Percentiles rank a stretch among this genome's conserved stretches.
phyloP scores from a whole-genome alignment of 37 sponge, comb jelly and placozoan genomes.

The Hexactinellida sp. region DNA sequence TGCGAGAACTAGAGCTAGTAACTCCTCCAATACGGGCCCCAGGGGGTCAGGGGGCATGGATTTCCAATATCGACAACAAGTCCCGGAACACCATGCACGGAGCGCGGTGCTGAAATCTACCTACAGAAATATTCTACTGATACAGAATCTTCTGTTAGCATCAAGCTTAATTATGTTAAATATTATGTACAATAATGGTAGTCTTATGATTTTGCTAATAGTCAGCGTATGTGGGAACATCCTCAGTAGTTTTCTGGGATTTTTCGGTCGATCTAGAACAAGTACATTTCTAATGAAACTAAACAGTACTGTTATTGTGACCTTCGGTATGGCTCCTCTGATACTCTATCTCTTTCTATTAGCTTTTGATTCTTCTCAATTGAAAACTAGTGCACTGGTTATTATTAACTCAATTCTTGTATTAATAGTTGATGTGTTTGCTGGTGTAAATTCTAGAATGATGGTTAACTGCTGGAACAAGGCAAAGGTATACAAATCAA shows the following conservation, averaged over 20 bases:
- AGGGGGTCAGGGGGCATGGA: background rate
- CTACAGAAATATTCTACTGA: background rate
- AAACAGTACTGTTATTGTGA: background rate
- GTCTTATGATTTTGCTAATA: background rate
- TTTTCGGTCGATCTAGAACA: background rate
- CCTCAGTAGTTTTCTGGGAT: background rate
- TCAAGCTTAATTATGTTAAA: background rate
- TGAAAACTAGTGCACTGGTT: background rate
- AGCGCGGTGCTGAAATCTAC: background rate
- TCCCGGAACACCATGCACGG: background rate
- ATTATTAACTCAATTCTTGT: background rate
- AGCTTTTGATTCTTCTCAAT: background rate
- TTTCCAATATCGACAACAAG: background rate
- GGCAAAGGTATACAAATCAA: background rate
- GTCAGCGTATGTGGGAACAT: background rate
- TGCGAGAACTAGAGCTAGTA: background rate
- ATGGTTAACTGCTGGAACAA: conserved; percentile 17
- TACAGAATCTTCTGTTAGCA: background rate
- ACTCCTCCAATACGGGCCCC: background rate
- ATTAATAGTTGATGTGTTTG: background rate
- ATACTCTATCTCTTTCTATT: background rate
- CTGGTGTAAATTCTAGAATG: background rate
- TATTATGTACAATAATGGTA: background rate
- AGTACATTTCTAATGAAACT: background rate
- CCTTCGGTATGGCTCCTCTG: background rate